Evolutionary conservation across 2,888 invertebrate genomes (phyloP), one percentile per base, ranked within the genome.

Genomic region (Abrostola triplasia): DNA sequence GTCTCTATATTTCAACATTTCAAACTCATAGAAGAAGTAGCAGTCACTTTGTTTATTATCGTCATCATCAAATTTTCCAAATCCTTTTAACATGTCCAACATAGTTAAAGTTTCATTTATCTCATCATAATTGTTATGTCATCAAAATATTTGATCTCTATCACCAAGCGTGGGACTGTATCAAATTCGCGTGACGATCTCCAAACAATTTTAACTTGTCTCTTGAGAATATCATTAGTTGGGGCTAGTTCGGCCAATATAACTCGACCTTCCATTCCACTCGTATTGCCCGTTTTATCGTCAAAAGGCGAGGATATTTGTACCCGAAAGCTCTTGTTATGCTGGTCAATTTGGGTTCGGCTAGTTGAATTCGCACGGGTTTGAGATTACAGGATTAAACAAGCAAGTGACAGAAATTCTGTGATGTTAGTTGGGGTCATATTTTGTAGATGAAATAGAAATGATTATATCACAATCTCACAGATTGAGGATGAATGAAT

Each of bases 311-410:
- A 36, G 0, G 48, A 9, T 42, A 36, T 12, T 37, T 56, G 24
- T 44, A 41, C 55, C 9, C 13, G 40, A 68, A 13, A 65, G 81
- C 6, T 83, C 81, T 64, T 44, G 11, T 40, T 78, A 71, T 42
- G 70, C 0, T 84, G 78, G 85, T 38, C 48, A 50, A 59, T 36
- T 56, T 67, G 36, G 13, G 52, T 55, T 58, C 60, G 61, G 67
- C 72, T 69, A 70, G 70, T 76, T 69, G 68, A 76, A 72, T 89
- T 93, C 92, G 88, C 92, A 93, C 92, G 92, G 80, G 86, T 92
- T 83, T 71, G 64, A 67, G 83, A 86, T 86, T 81, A 80, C 67
- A 73, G 73, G 81, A 86, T 85, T 83, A 84, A 84, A 78, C 75
- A 82, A 83, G 79, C 75, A 82, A 83, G 79, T 80, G 84, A 84